A percentile compares a stretch with the other conserved stretches of the same genome.
Evolutionary conservation across 37 sponge, comb jelly and placozoan genomes (phyloP).

Genomic region (Geodia barretti): DNA sequence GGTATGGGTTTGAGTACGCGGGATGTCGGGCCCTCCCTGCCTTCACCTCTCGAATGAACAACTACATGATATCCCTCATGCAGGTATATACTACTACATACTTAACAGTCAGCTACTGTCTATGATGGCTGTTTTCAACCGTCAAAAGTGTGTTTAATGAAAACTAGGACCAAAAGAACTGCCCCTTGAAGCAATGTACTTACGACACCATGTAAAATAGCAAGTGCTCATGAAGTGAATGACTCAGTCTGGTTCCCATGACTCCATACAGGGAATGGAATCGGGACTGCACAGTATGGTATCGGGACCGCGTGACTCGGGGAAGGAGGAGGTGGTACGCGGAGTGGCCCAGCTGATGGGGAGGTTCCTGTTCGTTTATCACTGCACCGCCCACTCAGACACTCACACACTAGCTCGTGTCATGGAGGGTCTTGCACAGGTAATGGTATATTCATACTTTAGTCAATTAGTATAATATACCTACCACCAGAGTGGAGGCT

Average conservation of each 20-base stretch:
- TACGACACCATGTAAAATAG: no score
- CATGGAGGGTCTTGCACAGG: slow-evolving; percentile 63
- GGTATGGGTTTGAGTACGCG: slow-evolving; percentile 68
- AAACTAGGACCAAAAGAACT: no score
- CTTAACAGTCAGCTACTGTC: no score
- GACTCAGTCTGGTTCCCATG: no score
- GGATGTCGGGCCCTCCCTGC: slow-evolving; percentile 56
- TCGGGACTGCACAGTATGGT: slow-evolving; percentile 37
- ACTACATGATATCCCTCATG: slow-evolving; percentile 55
- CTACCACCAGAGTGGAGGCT: slow-evolving; percentile 61
- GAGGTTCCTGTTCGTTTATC: slow-evolving; percentile 29
- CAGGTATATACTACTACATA: slow-evolving; percentile 47
- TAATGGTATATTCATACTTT: neutral
- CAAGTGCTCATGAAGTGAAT: no score
- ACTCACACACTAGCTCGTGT: slow-evolving; percentile 23
- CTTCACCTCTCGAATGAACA: slow-evolving; percentile 53
- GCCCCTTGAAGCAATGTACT: no score
- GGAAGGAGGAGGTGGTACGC: slow-evolving; percentile 38
- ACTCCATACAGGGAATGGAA: slow-evolving; percentile 20
- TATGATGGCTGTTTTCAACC: no score
- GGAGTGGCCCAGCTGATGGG: slow-evolving; percentile 71
- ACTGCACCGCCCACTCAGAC: slow-evolving; percentile 50
- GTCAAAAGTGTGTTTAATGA: no score
- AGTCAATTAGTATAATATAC: neutral
- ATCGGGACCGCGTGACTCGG: slow-evolving; percentile 55